Evolutionary conservation across 2,113 vertebrate genomes (phyloP).

Genomic region (Rissa tridactyla): DNA sequence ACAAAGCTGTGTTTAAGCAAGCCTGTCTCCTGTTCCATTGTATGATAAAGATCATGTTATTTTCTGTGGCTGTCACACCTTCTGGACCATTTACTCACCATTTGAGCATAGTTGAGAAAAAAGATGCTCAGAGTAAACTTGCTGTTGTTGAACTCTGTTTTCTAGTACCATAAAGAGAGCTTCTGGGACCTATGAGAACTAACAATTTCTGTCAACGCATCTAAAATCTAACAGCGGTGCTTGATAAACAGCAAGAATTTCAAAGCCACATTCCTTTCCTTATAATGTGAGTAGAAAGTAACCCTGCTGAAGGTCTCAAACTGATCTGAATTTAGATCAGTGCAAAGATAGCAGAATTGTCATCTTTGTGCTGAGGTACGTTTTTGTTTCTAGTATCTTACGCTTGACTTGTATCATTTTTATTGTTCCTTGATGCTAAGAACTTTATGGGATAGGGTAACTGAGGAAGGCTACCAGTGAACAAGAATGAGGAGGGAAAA

Average conservation of each 20-base stretch:
- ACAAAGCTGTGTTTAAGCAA: background rate
- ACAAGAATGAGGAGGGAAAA: background rate
- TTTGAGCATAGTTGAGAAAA: background rate
- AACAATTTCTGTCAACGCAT: fast-evolving
- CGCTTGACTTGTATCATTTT: background rate
- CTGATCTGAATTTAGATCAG: background rate
- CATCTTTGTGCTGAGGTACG: fast-evolving
- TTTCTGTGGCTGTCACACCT: background rate
- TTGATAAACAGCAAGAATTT: background rate
- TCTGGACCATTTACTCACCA: background rate
- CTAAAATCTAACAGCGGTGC: background rate
- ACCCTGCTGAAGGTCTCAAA: background rate
- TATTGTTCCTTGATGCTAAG: background rate
- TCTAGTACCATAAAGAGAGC: background rate
- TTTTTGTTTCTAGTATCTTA: background rate
- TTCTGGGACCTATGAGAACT: background rate
- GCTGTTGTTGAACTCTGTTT: background rate
- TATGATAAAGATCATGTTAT: background rate
- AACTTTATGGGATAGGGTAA: background rate
- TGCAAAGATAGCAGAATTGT: background rate
- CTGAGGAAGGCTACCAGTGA: background rate
- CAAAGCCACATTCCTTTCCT: background rate
- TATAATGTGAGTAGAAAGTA: background rate
- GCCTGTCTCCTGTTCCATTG: background rate
- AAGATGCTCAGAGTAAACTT: background rate